These are phyloP conservation scores for Phataginus tricuspis DNA, from an alignment of 2,797 vertebrate genomes.

Conservation along the genomic window DNA sequence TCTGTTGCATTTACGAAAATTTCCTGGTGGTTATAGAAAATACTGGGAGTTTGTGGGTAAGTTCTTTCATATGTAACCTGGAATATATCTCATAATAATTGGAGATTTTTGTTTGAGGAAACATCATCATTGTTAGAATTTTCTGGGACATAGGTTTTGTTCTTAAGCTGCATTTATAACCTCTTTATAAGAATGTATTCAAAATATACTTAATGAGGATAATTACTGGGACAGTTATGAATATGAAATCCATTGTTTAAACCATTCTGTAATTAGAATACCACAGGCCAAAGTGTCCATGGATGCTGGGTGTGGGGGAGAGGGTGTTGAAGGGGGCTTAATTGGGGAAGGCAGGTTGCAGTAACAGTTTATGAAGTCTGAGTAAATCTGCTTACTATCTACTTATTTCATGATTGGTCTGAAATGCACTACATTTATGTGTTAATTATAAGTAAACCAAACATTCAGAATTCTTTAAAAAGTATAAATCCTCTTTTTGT, in stretches of 20 bases:
- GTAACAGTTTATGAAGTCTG: neutral
- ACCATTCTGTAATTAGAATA: neutral
- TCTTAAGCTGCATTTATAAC: neutral
- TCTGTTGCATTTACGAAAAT: slow-evolving; percentile 83
- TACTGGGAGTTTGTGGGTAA: slow-evolving; percentile 88
- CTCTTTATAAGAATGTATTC: neutral
- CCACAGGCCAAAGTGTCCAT: neutral
- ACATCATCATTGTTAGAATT: neutral
- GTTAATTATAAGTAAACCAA: neutral
- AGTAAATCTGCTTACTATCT: neutral
- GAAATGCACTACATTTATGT: neutral
- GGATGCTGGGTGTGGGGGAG: neutral
- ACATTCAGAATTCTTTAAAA: neutral
- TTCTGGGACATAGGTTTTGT: neutral
- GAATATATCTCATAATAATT: neutral
- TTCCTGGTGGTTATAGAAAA: slow-evolving; percentile 81
- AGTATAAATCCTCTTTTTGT: neutral
- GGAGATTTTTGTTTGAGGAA: neutral
- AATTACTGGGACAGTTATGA: neutral
- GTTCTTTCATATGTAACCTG: slow-evolving; percentile 48
- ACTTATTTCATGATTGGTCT: neutral
- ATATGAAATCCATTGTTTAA: neutral
- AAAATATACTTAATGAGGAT: slow-evolving; percentile 1
- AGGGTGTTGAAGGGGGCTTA: neutral
- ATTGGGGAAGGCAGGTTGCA: neutral